Conservation (phyloP, 2,797 vertebrate genomes). For the Sarcophilus harrisii region DNA sequence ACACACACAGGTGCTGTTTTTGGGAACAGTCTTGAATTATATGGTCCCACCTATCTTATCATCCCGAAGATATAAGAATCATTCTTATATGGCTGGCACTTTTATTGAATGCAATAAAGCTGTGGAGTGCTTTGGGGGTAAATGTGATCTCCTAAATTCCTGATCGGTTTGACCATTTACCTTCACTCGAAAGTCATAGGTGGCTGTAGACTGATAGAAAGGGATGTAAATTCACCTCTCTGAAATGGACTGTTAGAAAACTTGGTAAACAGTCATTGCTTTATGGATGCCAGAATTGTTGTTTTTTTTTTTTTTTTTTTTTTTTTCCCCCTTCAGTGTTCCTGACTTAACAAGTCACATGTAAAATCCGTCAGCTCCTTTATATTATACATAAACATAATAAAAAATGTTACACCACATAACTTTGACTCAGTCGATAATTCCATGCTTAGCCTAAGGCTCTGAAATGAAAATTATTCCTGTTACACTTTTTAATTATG, state of each 20-base stretch:
- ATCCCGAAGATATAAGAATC: conserved; percentile 35
- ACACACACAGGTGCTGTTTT: not conserved
- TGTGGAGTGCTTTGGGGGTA: conserved; percentile 46
- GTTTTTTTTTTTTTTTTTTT: too few relatives aligned
- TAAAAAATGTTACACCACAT: conserved; percentile 82
- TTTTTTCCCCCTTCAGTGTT: conserved; percentile 73
- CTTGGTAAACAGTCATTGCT: conserved; percentile 65
- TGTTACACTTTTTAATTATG: conserved; percentile 88
- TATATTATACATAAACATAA: conserved; percentile 85
- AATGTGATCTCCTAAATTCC: conserved; percentile 59
- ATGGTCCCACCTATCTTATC: not conserved
- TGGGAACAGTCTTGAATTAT: not conserved
- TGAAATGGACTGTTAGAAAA: conserved; percentile 52
- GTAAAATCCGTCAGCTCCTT: conserved; percentile 81
- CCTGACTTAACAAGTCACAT: conserved; percentile 81
- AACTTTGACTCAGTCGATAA: conserved; percentile 85
- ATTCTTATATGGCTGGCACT: conserved; percentile 33
- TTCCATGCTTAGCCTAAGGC: conserved; percentile 84
- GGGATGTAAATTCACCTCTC: conserved; percentile 9
- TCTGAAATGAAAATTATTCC: conserved; percentile 85
- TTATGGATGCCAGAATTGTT: conserved; percentile 44
- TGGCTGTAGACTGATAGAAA: conserved; percentile 44
- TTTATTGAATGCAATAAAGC: conserved; percentile 64
- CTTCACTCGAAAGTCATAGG: conserved; percentile 58
- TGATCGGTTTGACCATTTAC: conserved; percentile 55